phyloP scores from a whole-genome alignment of 2,888 invertebrate species.

The Tridacna gigas region DNA sequence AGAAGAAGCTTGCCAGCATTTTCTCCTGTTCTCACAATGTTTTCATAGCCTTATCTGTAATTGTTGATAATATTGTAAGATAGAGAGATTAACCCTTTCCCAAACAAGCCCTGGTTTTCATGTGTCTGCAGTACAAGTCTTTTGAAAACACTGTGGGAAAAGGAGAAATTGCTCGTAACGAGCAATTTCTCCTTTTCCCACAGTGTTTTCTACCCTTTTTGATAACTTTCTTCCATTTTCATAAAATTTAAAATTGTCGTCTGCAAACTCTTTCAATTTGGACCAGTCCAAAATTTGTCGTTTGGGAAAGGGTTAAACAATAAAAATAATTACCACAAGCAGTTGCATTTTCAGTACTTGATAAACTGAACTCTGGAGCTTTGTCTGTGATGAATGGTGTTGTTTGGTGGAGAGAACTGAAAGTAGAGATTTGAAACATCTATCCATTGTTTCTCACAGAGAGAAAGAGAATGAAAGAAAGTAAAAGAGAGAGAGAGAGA shows the following conservation, averaged over 20 bases:
- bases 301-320: not conserved
- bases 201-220: not conserved
- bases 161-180: not conserved
- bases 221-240: no score
- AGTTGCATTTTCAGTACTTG: not conserved
- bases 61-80: not conserved
- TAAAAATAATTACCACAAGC: not conserved
- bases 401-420: conserved; percentile 8
- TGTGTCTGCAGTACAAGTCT: not conserved
- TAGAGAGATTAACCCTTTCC: no score
- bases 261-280: not conserved
- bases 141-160: not conserved
- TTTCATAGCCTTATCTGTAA: no score
- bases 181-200: not conserved
- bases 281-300: no score
- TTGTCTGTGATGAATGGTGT: conserved; percentile 5
- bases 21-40: no score
- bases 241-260: not conserved
- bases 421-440: not conserved
- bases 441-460: no score
- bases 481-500: no score
- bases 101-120: no score
- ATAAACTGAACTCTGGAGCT: not conserved
- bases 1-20: no score
- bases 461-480: no score